Base-by-base conservation (phyloP, 2,113 vertebrate genomes). In the Anguilla japonica region DNA sequence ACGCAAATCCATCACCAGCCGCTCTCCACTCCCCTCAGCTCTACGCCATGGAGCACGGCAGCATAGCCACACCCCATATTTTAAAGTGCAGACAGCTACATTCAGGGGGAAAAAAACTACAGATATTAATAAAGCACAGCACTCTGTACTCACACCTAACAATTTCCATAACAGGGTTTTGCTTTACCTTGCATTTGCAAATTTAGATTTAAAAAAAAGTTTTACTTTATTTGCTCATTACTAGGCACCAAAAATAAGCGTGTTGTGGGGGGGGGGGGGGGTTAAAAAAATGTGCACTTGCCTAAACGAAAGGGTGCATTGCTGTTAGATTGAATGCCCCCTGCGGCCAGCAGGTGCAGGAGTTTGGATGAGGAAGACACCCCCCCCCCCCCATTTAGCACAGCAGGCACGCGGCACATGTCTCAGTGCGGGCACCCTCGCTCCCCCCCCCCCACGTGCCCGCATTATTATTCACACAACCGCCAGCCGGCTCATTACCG, bases 11-110 rank as follows among this genome's bases (percentile, higher is more conserved):
- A 89, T 79, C 71, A 82, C 43, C 0, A 89, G 85, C 83, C 87
- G 82, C 81, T n/a, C 87, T 84, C 85, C 88, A 88, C 83, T 85
- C 60, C 83, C n/a, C 81, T 83, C 67, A 88, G 89, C 89, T 90
- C 4, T 6, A 3, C 1, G 43, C 43, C 2, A 4, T 46, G 43
- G 43, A 46, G 8, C 60, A 26, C 20, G 8, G 60, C 60, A 22
- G 60, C n/a, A n/a, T n/a, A n/a, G n/a, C n/a, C n/a, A n/a, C 7
- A 9, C 20, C 20, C 18, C 60, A 67, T 53, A 53, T 46, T 46
- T 46, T 46, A 46, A 46, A 46, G 5, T 6, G 57, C 57, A 60
- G 57, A 16, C 57, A 60, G 14, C 18, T 14, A 60, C 5, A 60
- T 15, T 60, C 13, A 60, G 43, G 43, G 5, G 8, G 7, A 60